A percentile compares a stretch with the other conserved stretches of the same genome.
phyloP scores from a whole-genome alignment of 2,888 invertebrate genomes.

The Hydriomena furcata region DNA sequence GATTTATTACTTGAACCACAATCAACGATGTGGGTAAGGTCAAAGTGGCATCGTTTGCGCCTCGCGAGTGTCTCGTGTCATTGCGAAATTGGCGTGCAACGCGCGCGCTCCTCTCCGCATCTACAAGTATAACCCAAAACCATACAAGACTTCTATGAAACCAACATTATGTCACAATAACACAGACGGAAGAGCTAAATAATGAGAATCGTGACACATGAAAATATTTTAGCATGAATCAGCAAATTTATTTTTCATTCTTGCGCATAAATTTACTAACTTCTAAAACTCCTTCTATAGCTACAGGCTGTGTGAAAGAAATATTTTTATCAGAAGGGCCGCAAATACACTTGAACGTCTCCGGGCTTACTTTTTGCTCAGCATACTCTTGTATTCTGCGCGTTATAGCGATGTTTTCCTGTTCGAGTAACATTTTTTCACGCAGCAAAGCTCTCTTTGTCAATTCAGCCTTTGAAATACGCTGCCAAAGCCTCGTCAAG shows the following conservation, averaged over 20 bases:
- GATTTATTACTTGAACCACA: constrained; percentile 29
- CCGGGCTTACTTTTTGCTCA: constrained; percentile 45
- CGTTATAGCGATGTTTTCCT: constrained; percentile 60
- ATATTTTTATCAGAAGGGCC: constrained; percentile 33
- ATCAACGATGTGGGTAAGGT: constrained; percentile 54
- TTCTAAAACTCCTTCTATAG: constrained; percentile 60
- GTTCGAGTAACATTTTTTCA: constrained; percentile 63
- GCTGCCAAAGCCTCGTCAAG: constrained; percentile 69
- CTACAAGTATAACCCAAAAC: constrained; percentile 39
- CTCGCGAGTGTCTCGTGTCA: constrained; percentile 54
- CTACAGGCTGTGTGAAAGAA: constrained; percentile 43
- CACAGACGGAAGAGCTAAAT: constrained; percentile 34
- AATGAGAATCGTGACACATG: constrained; percentile 39
- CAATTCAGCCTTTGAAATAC: constrained; percentile 68
- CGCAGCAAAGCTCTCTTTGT: constrained; percentile 62
- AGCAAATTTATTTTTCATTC: constrained; percentile 29
- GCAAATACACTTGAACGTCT: constrained; percentile 53
- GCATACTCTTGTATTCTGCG: constrained; percentile 46
- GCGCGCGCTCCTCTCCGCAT: constrained; percentile 42
- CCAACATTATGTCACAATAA: constrained; percentile 42
- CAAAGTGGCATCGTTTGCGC: constrained; percentile 68
- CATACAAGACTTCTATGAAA: constrained; percentile 27
- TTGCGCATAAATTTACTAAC: constrained; percentile 46
- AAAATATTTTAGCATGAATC: constrained; percentile 31
- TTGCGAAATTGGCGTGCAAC: constrained; percentile 52